Evolutionary conservation across 2,888 invertebrate species (phyloP).

Genomic region (Tribolium freemani): DNA sequence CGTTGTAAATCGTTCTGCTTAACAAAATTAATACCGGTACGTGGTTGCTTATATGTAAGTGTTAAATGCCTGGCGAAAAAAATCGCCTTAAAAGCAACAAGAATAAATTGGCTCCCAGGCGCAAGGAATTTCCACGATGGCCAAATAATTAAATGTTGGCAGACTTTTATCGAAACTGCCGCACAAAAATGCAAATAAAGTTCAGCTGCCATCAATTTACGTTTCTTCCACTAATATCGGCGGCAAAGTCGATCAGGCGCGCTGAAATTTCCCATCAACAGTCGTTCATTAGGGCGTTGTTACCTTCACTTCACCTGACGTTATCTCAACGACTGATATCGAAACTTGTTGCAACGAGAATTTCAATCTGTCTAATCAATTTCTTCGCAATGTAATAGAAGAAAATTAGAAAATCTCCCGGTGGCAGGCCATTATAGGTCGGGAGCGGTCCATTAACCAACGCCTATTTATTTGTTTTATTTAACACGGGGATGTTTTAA

Average conservation of each 20-base stretch:
- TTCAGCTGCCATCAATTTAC: conserved; percentile 22
- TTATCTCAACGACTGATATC: conserved; percentile 38
- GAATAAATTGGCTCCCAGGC: conserved; percentile 46
- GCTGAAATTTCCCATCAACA: conserved; percentile 25
- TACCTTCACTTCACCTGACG: conserved; percentile 29
- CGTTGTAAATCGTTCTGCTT: conserved; percentile 58
- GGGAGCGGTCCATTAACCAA: conserved; percentile 53
- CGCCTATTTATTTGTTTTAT: conserved; percentile 55
- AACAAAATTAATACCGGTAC: conserved; percentile 58
- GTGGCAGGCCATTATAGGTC: conserved; percentile 26
- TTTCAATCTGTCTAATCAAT: conserved; percentile 41
- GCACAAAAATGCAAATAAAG: conserved; percentile 37
- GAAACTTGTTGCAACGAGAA: conserved; percentile 6
- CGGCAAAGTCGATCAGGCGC: conserved; percentile 7
- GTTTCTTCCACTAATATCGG: conserved; percentile 1
- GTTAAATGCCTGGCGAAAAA: conserved; percentile 47
- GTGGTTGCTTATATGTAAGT: conserved; percentile 46
- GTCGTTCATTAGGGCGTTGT: conserved; percentile 32
- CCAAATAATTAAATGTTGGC: conserved; percentile 36
- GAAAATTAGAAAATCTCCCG: conserved; percentile 36
- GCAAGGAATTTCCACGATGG: conserved; percentile 41
- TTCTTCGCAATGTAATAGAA: conserved; percentile 23
- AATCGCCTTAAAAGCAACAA: conserved; percentile 49
- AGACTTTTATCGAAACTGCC: conserved; percentile 34
- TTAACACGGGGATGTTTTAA: conserved; percentile 65